A percentile compares a stretch with the other conserved stretches of the same genome.
Conservation (phyloP, 2,113 vertebrate genomes). For the Oryzias curvinotus region DNA sequence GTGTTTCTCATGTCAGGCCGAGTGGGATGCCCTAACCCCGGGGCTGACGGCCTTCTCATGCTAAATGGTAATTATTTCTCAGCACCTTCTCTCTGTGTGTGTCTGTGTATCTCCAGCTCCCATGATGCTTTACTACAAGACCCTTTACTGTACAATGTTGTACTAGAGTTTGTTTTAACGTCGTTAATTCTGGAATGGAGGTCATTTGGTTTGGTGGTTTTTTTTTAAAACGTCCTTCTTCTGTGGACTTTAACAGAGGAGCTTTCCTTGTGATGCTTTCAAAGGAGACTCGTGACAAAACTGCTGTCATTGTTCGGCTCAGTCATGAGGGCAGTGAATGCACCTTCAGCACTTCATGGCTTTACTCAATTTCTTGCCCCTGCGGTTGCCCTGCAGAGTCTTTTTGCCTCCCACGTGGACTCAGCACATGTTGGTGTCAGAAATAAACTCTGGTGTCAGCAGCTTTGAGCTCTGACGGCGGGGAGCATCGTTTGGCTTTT, state of each 20-base stretch:
- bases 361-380: slow-evolving; percentile 3
- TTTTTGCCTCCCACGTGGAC: neutral
- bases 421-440: neutral
- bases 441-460: slow-evolving; percentile 17
- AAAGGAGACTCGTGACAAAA: slow-evolving; percentile 12
- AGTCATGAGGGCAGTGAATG: slow-evolving; percentile 23
- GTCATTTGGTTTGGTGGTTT: no score
- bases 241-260: no score
- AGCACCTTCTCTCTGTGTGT: slow-evolving; percentile 34
- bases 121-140: slow-evolving; percentile 14
- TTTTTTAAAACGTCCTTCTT: no score
- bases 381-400: slow-evolving; percentile 3
- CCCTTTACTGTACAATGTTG: neutral
- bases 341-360: neutral
- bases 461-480: slow-evolving; percentile 16
- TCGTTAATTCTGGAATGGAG: no score
- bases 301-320: slow-evolving; percentile 5
- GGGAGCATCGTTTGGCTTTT: neutral
- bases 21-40: slow-evolving; percentile 92
- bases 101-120: slow-evolving; percentile 34
- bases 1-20: slow-evolving; percentile 84
- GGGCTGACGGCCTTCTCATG: slow-evolving; percentile 96
- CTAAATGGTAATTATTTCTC: slow-evolving; percentile 91
- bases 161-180: no score
- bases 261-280: neutral